Base-by-base conservation (phyloP, 2,113 vertebrate species). In the Rafetus swinhoei region DNA sequence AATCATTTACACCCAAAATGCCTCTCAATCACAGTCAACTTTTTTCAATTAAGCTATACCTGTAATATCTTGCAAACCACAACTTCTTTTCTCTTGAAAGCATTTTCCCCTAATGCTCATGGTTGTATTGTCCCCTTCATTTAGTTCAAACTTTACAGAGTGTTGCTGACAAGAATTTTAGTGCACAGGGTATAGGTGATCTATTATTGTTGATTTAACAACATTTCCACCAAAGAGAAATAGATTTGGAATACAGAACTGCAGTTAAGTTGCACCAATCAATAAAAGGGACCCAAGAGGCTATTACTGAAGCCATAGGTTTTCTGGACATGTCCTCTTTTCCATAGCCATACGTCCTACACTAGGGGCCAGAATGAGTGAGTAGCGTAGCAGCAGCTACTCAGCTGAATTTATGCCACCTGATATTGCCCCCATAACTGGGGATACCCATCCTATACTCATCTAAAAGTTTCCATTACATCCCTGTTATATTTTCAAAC, bases 1-100 rank as follows among this genome's bases (percentile, higher is more conserved):
- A 16, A 1, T 92, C 12, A 84, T 93, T 87, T 83, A 89, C 25
- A 82, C 69, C 27, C 82, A 90, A 84, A 21, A 22, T 7, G 72
- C 32, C 79, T 39, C 27, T 77, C 54, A 82, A 53, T 92, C 62
- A 50, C 69, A 69, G 54, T 84, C 10, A 1, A 1, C 13, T 79
- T 55, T 89, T 89, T 80, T 77, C 82, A 90, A n/a, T 92, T 90
- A 45, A 93, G n/a, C 59, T 84, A 54, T 79, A 74, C 32, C 81
- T 35, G 72, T 9, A 92, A 52, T 32, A 81, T 9, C 9, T 45
- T 59, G 54, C 29, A 89, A 89, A 89, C 3, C 0, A 1, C 25
- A 81, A 56, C 5, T 82, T 88, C n/a, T 55, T 18, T 52, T 90
- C 65, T 1, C 55, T 1, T 92, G 19, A 13, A 92, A 95, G 91